A percentile compares a stretch with the other conserved stretches of the same genome.
Evolutionary conservation across 2,888 invertebrate species (phyloP).

Genomic region (Myopa testacea): DNA sequence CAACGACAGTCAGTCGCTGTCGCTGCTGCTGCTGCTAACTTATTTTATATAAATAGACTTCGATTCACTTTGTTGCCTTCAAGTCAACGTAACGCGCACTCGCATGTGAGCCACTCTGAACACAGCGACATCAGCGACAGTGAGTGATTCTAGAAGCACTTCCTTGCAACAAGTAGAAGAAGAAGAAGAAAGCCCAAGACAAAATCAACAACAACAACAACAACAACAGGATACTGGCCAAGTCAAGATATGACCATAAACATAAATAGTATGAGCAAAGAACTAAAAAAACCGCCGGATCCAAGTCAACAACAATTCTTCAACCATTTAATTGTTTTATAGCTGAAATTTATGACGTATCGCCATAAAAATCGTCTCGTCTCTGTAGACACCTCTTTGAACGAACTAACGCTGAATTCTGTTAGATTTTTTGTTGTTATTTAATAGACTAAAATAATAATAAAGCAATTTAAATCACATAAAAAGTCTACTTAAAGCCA

Average conservation of each 20-base stretch:
- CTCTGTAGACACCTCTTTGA: conserved; percentile 19
- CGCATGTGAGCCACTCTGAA: too few species aligned
- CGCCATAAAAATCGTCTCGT: conserved; percentile 27
- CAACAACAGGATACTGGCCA: too few species aligned
- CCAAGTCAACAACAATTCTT: not conserved
- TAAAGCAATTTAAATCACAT: conserved; percentile 61
- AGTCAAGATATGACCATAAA: too few species aligned
- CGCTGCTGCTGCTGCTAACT: too few species aligned
- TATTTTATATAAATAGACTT: too few species aligned
- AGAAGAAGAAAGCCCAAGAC: not conserved
- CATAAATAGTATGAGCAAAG: too few species aligned
- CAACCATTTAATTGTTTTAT: not conserved
- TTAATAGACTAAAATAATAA: conserved; percentile 59
- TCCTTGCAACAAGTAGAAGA: not conserved
- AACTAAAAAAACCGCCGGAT: too few species aligned
- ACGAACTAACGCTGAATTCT: conserved; percentile 4
- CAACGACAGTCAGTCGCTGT: not conserved
- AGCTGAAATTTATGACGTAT: not conserved
- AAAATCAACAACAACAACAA: not conserved
- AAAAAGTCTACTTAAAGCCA: conserved; percentile 37
- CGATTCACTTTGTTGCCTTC: too few species aligned
- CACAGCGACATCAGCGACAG: not conserved
- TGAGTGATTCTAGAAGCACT: too few species aligned
- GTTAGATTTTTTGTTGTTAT: conserved; percentile 46
- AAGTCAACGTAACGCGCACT: too few species aligned